Conservation (phyloP, 2,113 vertebrate genomes). For the Tachysurus fulvidraco region DNA sequence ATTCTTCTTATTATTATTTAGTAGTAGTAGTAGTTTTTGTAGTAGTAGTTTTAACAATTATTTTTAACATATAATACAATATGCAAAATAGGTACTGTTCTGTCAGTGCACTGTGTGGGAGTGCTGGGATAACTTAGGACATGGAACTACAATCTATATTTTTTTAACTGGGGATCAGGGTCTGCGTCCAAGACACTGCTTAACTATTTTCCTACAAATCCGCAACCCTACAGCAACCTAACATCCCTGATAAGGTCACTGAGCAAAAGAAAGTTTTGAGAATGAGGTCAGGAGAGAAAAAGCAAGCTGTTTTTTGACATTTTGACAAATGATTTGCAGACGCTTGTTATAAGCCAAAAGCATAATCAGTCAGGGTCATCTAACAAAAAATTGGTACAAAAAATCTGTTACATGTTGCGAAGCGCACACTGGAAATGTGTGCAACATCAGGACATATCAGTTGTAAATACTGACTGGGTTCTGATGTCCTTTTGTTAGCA, state of each 20-base stretch:
- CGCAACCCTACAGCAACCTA: neutral
- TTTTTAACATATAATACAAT: no score
- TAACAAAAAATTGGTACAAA: slow-evolving; percentile 23
- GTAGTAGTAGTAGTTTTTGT: no score
- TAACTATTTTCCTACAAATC: neutral
- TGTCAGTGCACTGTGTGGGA: neutral
- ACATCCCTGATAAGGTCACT: slow-evolving; percentile 38
- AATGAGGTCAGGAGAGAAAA: slow-evolving; percentile 21
- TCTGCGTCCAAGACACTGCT: neutral
- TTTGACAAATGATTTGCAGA: slow-evolving; percentile 41
- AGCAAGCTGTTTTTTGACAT: slow-evolving; percentile 49
- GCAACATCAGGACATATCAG: neutral
- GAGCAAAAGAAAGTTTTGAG: slow-evolving; percentile 42
- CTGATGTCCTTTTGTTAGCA: slow-evolving; percentile 24
- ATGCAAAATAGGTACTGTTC: no score
- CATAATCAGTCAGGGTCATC: slow-evolving; percentile 40
- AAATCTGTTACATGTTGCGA: slow-evolving; percentile 7
- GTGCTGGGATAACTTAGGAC: neutral
- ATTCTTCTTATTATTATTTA: neutral
- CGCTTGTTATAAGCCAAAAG: slow-evolving; percentile 20
- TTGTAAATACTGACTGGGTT: slow-evolving; percentile 7
- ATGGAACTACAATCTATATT: neutral
- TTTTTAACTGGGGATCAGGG: neutral
- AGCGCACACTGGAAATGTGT: neutral
- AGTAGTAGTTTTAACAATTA: no score